Conservation (phyloP, 2,888 invertebrate species). For the Ligdia adustata region DNA sequence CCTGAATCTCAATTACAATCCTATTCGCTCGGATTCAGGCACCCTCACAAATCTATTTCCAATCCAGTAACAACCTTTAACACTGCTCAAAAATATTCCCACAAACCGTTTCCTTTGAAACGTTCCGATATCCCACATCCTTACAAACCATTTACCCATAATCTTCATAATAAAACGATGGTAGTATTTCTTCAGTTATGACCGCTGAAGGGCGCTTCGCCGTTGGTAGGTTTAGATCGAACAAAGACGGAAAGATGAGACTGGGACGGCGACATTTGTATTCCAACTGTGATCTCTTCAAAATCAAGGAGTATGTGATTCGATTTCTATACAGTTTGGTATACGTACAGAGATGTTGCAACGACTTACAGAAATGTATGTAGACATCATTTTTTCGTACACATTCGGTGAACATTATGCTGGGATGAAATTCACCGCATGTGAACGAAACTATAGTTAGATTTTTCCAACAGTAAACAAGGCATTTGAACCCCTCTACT, state of each 20-base stretch:
- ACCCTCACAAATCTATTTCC: conserved; percentile 9
- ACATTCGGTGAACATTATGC: too few species aligned
- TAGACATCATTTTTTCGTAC: too few species aligned
- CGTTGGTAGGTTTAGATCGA: conserved; percentile 45
- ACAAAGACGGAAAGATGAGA: conserved; percentile 1
- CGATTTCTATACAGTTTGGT: conserved; percentile 71
- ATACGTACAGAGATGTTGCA: conserved; percentile 51
- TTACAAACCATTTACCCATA: conserved; percentile 33
- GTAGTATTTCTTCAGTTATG: conserved; percentile 46
- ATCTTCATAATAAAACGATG: conserved; percentile 38
- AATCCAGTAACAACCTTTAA: conserved; percentile 10
- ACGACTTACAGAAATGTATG: too few species aligned
- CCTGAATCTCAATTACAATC: too few species aligned
- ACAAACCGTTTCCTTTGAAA: conserved; percentile 28
- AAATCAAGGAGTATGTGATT: conserved; percentile 84
- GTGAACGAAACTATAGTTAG: too few species aligned
- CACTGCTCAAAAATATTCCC: conserved; percentile 15
- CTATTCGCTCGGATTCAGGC: background rate
- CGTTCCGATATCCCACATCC: conserved; percentile 16
- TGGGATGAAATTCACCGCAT: too few species aligned
- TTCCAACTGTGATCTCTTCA: conserved; percentile 68
- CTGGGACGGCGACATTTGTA: conserved; percentile 61
- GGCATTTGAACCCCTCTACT: too few species aligned
- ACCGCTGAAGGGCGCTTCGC: conserved; percentile 41
- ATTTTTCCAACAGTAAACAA: too few species aligned